A percentile compares a stretch with the other conserved stretches of the same genome.
Evolutionary conservation across 2,113 vertebrate species (phyloP).

Genomic region (Eptesicus fuscus): DNA sequence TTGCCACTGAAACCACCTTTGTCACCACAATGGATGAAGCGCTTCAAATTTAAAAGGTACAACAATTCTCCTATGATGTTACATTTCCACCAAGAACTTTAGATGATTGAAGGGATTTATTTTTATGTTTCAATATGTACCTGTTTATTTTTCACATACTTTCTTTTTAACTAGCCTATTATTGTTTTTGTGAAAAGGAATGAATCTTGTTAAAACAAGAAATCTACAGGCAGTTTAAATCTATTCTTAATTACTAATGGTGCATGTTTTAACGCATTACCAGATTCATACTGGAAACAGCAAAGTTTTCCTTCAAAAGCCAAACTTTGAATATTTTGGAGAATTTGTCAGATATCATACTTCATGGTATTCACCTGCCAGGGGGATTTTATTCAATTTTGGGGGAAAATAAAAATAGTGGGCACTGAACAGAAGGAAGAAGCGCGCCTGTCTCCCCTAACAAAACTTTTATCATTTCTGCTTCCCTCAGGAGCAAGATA

Average conservation of each 20-base stretch:
- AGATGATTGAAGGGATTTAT: neutral
- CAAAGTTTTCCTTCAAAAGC: neutral
- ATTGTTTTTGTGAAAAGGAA: neutral
- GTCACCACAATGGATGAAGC: slow-evolving; percentile 44
- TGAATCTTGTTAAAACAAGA: neutral
- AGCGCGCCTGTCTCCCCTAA: neutral
- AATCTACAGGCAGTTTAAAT: neutral
- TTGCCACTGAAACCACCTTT: slow-evolving; percentile 27
- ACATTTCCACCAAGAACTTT: neutral
- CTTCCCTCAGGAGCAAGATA: slow-evolving; percentile 49
- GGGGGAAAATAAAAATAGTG: neutral
- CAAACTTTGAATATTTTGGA: slow-evolving; percentile 21
- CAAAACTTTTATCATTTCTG: slow-evolving; percentile 38
- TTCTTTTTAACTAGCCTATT: neutral
- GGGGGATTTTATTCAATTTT: slow-evolving; percentile 21
- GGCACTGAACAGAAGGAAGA: neutral
- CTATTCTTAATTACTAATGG: neutral
- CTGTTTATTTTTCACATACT: neutral
- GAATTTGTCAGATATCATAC: neutral
- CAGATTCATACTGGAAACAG: neutral
- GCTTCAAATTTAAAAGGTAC: slow-evolving; percentile 65
- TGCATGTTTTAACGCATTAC: neutral
- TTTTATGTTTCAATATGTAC: slow-evolving; percentile 21
- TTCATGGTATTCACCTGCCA: neutral
- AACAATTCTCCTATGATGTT: slow-evolving; percentile 3